Evolutionary conservation across 2,797 vertebrate genomes (phyloP), one percentile per base, ranked within the genome.

Genomic region (Clamator glandarius): DNA sequence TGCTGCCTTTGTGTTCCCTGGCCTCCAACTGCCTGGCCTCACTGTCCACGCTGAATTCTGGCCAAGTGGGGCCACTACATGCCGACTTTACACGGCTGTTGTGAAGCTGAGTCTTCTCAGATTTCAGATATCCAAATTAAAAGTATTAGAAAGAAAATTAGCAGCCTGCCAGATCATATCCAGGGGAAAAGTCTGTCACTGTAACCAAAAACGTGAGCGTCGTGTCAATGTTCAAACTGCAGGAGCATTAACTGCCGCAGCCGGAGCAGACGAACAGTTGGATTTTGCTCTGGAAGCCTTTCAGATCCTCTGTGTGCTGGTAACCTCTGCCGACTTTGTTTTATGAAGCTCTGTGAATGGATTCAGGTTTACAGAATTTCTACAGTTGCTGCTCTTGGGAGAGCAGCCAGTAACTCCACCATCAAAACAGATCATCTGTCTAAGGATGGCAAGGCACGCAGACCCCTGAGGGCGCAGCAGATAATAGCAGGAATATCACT

Each of bases 321-420:
- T 29, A 50, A 55, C 50, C 77, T 83, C 92, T 15, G 59, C 81
- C 41, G 90, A 95, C 93, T 89, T 83, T 86, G 90, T 74, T 97
- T 97, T 89, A 97, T 81, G 84, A 89, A 93, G 83, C 90, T 91
- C 72, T 93, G 84, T 95, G 93, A 95, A 92, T 74, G 93, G 87
- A 59, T 96, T 92, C 84, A 91, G 88, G 88, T 95, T 84, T 92
- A 86, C 57, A 90, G 90, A 90, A 92, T 75, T 95, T 90, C 86
- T 91, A 70, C 88, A 89, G 84, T 90, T 79, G 77, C 82, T 63
- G 92, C 80, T 83, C 51, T 50, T 41, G 78, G 74, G 78, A 76
- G 70, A 84, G 87, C 73, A 91, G 74, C 69, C 54, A 92, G 87
- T 51, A 94, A 72, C 83, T 87, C 46, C 77, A 70, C 82, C 92